Base-by-base conservation (phyloP, 2,797 vertebrate genomes). In the Pseudochirops corinnae region DNA sequence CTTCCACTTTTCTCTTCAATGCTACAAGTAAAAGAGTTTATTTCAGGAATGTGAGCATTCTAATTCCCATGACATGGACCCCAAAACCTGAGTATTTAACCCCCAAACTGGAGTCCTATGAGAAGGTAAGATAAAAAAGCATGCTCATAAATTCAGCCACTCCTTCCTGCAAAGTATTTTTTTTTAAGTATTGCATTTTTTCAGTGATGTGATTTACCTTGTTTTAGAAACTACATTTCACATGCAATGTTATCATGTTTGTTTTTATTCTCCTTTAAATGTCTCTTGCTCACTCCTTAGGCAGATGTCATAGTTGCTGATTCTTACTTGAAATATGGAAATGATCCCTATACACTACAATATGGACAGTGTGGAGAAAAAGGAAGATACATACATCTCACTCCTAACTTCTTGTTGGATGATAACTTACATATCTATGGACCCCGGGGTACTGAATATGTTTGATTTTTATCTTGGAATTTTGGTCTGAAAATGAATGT, bases 301-400 rank as follows among this genome's bases (percentile, higher is more conserved):
- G 99, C 98, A 56, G 98, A 98, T 92, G 97, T 99, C 91, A 98
- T 98, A 95, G 98, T 99, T 96, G 98, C 98, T 90, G 55, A 98
- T 4, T 95, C 97, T 93, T 93, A 97, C 1, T 13, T 96, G 58
- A 96, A 94, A 92, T 94, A 97, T 0, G 96, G 97, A 95, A 97
- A 99, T 96, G 97, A 98, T 46, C 99, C 98, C 0, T 99, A 99
- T 46, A 99, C 98, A 6, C 97, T 98, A 62, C 99, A 98, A 18
- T 98, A 98, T 28, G 98, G 95, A 94, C 97, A 98, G 50, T 99
- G 99, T 98, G 98, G 98, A 92, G 97, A 97, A 16, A 98, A 98
- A 94, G 98, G 98, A 82, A 93, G 92, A 93, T 98, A 99, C 74
- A 98, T 99, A 96, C 98, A 99, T 97, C 98, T 99, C 28, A 99